Base-by-base conservation (phyloP, 2,113 vertebrate genomes). In the Tringa solitaria region DNA sequence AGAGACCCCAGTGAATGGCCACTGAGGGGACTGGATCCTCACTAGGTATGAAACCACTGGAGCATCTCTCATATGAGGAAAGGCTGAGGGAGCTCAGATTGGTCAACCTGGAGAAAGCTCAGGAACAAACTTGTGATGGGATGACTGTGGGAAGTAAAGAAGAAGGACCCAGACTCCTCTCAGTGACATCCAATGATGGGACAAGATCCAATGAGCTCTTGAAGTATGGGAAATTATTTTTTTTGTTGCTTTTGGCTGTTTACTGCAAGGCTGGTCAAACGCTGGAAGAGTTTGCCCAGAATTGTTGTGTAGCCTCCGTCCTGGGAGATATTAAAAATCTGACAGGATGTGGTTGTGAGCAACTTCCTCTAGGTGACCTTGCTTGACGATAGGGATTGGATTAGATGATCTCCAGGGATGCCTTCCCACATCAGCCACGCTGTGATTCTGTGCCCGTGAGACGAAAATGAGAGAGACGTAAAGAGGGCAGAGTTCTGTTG, bases 231-330 rank as follows among this genome's bases (percentile, higher is more conserved):
- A 78, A 33, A 28, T 53, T 39, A 5, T 2, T 37, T 37, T 48
- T 35, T 27, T 37, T 33, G 54, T 24, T 46, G 7, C 10, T 26
- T 28, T 37, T 80, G 8, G 24, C 35, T 39, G 68, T 51, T 33
- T 8, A 41, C 43, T 76, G 12, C 6, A 72, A 68, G 21, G 12
- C 12, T 88, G 8, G 14, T 46, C 13, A 64, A 77, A 45, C 12
- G 14, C 21, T 68, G 20, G 26, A 79, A 59, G 20, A 75, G 1
- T 8, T n/a, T 67, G 8, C 21, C 6, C 53, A 72, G 68, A 63
- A 56, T 39, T 1, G 1, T 17, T 41, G 14, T 6, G 8, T 28
- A 81, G 12, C 15, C 7, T 80, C 26, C 0, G 0, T 48, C 16
- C 12, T 51, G 43, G 18, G 5, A 46, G 10, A 14, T 51, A 24